phyloP scores from a whole-genome alignment of 2,888 invertebrate species.

The Sepioteuthis lessoniana region DNA sequence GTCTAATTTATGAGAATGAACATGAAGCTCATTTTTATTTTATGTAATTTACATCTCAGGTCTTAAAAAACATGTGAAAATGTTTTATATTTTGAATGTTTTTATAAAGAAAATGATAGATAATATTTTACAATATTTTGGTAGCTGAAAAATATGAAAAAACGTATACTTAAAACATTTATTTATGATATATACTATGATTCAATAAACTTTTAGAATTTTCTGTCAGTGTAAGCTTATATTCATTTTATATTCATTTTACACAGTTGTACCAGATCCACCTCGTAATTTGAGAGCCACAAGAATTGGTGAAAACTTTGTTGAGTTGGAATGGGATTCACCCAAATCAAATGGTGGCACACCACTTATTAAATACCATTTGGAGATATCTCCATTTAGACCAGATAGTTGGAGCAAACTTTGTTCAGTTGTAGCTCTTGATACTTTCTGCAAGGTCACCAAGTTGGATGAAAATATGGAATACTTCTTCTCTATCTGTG shows the following conservation, averaged over 20 bases:
- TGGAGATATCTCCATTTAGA: slow-evolving; percentile 53
- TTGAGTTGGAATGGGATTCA: slow-evolving; percentile 57
- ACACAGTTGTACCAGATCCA: slow-evolving; percentile 50
- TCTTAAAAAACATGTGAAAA: not conserved
- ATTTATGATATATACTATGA: not conserved
- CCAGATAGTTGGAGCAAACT: slow-evolving; percentile 52
- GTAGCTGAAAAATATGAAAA: not conserved
- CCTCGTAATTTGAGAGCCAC: slow-evolving; percentile 47
- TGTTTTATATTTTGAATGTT: not conserved
- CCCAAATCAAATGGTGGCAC: slow-evolving; percentile 63
- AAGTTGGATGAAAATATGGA: slow-evolving; percentile 73
- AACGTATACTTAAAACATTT: not conserved
- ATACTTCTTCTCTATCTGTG: slow-evolving; percentile 89
- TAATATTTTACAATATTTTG: not conserved
- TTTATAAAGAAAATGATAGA: too few species aligned
- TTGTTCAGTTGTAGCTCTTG: slow-evolving; percentile 50
- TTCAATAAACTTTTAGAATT: not conserved
- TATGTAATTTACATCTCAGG: not conserved
- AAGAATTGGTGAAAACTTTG: slow-evolving; percentile 44
- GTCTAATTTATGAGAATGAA: not conserved
- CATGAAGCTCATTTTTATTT: not conserved
- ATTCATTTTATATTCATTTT: not conserved
- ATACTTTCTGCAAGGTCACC: slow-evolving; percentile 55
- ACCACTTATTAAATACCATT: slow-evolving; percentile 57
- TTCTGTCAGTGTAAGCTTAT: not conserved